Conservation (phyloP, 2,113 vertebrate genomes). For the Cygnus atratus region DNA sequence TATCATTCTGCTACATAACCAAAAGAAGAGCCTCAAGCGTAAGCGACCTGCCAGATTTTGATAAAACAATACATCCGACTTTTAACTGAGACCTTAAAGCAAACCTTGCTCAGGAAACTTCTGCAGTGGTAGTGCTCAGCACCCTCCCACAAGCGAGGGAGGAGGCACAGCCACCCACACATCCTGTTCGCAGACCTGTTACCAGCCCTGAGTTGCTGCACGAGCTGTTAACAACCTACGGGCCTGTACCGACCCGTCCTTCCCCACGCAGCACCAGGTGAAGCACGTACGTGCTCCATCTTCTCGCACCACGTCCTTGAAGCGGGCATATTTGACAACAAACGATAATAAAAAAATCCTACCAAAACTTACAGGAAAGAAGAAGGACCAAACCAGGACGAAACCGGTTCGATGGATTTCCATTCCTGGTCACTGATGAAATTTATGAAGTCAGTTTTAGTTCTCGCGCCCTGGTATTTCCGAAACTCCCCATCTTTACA, state of each 20-base stretch:
- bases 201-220: background rate
- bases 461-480: constrained; percentile 91
- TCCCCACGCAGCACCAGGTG: background rate
- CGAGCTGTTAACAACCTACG: background rate
- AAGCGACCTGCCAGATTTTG: background rate
- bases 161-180: background rate
- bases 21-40: background rate
- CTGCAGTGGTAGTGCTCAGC: background rate
- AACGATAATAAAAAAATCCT: background rate
- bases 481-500: constrained; percentile 96
- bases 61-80: background rate
- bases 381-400: constrained; percentile 92
- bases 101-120: background rate
- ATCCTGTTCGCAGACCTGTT: accelerated
- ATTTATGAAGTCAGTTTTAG: constrained; percentile 91
- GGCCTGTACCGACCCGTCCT: background rate
- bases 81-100: background rate
- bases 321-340: accelerated
- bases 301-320: accelerated
- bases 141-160: background rate
- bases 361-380: constrained; percentile 87
- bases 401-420: constrained; percentile 88
- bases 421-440: constrained; percentile 93
- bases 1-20: background rate
- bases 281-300: background rate